Base-by-base conservation (phyloP, 2,888 invertebrate species). In the Sphaeridia pumilis region DNA sequence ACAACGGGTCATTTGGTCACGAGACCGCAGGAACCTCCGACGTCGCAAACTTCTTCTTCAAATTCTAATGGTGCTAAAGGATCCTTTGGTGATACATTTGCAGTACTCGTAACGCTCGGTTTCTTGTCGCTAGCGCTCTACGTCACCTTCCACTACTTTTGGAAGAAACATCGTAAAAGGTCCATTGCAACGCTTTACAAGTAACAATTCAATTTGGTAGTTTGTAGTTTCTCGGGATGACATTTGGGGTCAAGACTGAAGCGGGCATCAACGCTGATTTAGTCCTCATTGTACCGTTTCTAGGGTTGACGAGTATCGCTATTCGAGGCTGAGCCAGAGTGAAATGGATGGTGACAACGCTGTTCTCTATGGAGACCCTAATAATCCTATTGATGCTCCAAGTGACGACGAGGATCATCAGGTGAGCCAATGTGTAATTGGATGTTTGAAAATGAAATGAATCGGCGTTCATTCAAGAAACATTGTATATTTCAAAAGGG, bases 311-410 rank as follows among this genome's bases (percentile, higher is more conserved):
- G 61, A 61, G n/a, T 64, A 63, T 49, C 58, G 60, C 17, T 65
- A 65, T 47, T 65, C 65, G 22, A 61, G 63, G 24, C 52, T 65
- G 42, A 65, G 61, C 55, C 65, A 65, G 44, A 58, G 59, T 26
- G 65, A 65, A 27, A 52, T 62, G 46, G 65, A 65, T 51, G 61
- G 54, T 42, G 59, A 59, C 49, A 50, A 55, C 48, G 56, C 50
- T 2, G 58, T 56, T 12, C 49, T 58, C 47, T 58, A 48, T 34
- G 52, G 54, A 22, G 58, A 56, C 26, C n/a, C 52, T 25, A 31
- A 21, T n/a, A 28, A 5, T 7, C 36, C 45, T 38, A 17, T 42
- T 42, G 24, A 35, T 14, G 28, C 36, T 14, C 35, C 27, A 25
- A 46, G 45, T 46, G 46, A 46, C 28, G 51, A 52, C 2, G 51